A percentile compares a stretch with the other conserved stretches of the same genome.
These are phyloP conservation scores for Lontra canadensis DNA, from an alignment of 2,113 vertebrate species.

Conservation along the genomic window DNA sequence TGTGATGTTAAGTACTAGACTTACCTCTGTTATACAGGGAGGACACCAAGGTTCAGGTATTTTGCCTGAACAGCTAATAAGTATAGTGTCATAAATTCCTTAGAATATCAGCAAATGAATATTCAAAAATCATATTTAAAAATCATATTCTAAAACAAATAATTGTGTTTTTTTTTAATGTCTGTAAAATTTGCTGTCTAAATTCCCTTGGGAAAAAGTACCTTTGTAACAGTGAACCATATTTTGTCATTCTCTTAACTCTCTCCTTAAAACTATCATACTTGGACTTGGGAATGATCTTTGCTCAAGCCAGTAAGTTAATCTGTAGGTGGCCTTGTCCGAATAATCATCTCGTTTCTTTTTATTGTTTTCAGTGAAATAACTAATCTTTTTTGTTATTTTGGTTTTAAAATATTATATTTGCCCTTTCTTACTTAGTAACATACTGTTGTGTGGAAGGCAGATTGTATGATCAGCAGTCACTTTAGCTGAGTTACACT, in stretches of 20 bases:
- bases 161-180: background rate
- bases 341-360: background rate
- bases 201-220: background rate
- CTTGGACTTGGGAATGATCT: background rate
- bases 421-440: background rate
- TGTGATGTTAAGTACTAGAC: fast-evolving
- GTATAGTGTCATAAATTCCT: background rate
- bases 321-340: background rate
- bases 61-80: background rate
- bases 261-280: background rate
- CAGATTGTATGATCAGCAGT: background rate
- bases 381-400: background rate
- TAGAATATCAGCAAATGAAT: background rate
- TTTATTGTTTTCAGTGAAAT: background rate
- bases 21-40: background rate
- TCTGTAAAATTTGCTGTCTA: background rate
- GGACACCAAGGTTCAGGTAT: background rate
- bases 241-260: background rate
- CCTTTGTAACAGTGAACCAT: background rate
- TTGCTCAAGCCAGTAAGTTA: background rate
- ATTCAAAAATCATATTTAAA: background rate
- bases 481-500: background rate
- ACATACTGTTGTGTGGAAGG: background rate
- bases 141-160: background rate
- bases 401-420: background rate